Conservation (phyloP, 2,888 invertebrate genomes). For the Nephrotoma flavescens region DNA sequence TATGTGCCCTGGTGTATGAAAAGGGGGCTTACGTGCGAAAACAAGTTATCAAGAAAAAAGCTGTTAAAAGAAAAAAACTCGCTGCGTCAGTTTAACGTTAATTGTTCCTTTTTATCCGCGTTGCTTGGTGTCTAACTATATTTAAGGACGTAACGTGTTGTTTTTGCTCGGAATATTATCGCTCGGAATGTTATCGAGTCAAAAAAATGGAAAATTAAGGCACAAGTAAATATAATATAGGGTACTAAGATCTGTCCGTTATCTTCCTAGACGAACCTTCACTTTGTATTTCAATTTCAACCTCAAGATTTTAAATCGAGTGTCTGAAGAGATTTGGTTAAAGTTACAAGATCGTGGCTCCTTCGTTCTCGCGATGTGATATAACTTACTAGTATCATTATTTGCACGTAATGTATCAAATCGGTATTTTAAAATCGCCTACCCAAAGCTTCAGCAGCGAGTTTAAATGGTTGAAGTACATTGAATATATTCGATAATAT, state of each 20-base stretch:
- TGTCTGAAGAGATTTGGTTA: background rate
- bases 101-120: no score
- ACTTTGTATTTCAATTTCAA: background rate
- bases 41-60: no score
- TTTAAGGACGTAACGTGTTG: no score
- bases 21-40: no score
- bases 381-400: slow-evolving; percentile 7
- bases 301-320: background rate
- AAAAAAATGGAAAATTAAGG: no score
- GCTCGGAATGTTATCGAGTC: no score
- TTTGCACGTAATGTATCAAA: slow-evolving; percentile 6
- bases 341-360: background rate
- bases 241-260: background rate
- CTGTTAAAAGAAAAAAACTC: no score
- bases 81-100: no score
- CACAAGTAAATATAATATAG: no score
- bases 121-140: no score
- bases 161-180: no score
- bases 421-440: slow-evolving; percentile 1
- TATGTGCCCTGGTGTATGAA: no score
- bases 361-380: background rate
- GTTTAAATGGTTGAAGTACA: slow-evolving; percentile 3
- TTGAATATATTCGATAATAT: background rate
- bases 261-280: background rate
- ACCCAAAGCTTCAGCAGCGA: slow-evolving; percentile 9